Base-by-base conservation (phyloP, 2,797 vertebrate genomes). In the Channa striata region DNA sequence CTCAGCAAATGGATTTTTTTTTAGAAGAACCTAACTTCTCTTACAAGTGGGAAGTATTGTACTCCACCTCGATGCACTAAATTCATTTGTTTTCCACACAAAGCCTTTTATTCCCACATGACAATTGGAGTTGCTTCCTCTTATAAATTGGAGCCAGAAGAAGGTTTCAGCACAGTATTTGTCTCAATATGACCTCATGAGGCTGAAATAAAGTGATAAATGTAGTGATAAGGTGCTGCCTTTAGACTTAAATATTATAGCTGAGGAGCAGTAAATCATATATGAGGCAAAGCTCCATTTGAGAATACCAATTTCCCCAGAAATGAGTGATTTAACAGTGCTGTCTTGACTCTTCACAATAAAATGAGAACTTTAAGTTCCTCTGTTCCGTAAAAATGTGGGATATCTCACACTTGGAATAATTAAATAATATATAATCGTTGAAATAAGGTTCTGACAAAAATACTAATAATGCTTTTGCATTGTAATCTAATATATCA, bases 61-160 rank as follows among this genome's bases (percentile, higher is more conserved):
- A 61, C 34, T 11, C 39, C 59, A 66, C 39, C 65, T 42, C 62
- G 7, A 59, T 82, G 72, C 56, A 71, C 71, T 59, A 50, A 68
- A 83, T 76, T 83, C 72, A 92, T 91, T 91, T 89, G 85, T 91
- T 90, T 91, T 81, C 59, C 43, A 74, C 74, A 90, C 80, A 90
- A 90, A 89, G 59, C 36, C 82, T 87, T 71, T 86, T 82, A 86
- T 91, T 86, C 74, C 74, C 68, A 73, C 51, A 47, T 61, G 62
- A 73, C 77, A 78, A 83, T 64, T 74, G 82, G 68, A 78, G 59
- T 75, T 40, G 52, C 74, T 80, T 77, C 56, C 70, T 73, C 67
- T 63, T 79, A 80, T 73, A 79, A 81, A 87, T 56, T 43, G 25
- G 83, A 70, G 60, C 46, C 52, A 49, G 54, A 61, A 16, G 46